Base-by-base conservation (phyloP, 1,140 invertebrate species). In the Laupala kohalensis region DNA sequence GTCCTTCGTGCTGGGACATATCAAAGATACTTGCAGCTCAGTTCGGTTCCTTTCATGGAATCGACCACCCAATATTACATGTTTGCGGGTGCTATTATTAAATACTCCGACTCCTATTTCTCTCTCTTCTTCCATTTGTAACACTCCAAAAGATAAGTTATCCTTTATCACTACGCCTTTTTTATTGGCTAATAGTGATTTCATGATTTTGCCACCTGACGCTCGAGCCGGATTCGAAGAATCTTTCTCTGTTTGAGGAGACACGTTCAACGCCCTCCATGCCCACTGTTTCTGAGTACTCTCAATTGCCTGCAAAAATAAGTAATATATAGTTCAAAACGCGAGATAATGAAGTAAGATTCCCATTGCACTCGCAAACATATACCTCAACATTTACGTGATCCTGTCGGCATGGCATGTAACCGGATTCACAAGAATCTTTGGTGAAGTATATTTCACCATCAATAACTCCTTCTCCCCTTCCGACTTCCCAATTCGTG, bases 201-300 rank as follows among this genome's bases (percentile, higher is more conserved):
- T 23, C 67, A 68, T 27, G 5, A 23, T 4, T 3, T 29, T 27
- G 24, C n/a, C 15, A 68, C 2, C 4, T 6, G 67, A 37, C 12
- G 19, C 13, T 5, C 29, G 13, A 0, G 37, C 19, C 19, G 37
- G 24, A 19, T 12, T 37, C 15, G 27, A 29, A n/a, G 15, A 3
- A 5, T 68, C 6, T 27, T 68, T 37, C 29, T 12, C 26, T 68
- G 26, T 29, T 68, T 68, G 26, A 30, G 67, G 27, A 28, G 63
- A 30, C 6, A 64, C 62, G 6, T 13, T 64, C 67, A 89, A 73
- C 24, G 86, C 86, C 71, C 89, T 79, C 87, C 87, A 89, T n/a
- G 74, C 78, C 72, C 78, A 84, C 4, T 73, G 69, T 19, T 81
- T 82, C 81, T 90, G 88, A 72, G 86, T 84, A 78, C 88, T 90